Base-by-base conservation (phyloP, 2,797 vertebrate genomes). In the Allobates femoralis region DNA sequence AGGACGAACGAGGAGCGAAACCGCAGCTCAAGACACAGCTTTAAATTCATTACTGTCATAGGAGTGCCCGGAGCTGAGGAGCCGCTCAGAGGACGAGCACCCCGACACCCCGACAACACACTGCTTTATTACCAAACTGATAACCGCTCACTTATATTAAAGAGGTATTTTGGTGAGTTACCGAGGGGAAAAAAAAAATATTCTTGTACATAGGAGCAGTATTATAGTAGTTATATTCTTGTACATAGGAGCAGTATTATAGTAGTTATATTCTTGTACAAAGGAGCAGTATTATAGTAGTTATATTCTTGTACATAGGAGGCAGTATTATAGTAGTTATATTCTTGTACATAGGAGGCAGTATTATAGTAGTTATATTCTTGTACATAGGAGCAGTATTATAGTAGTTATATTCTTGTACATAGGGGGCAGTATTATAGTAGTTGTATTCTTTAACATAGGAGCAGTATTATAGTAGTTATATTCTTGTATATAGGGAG, bases 21-120 rank as follows among this genome's bases (percentile, higher is more conserved):
- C 80, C 15, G 55, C 64, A 60, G 73, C 56, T 55, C 60, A 23
- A 58, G 74, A 34, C 34, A 56, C 51, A 30, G 80, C 64, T 64
- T 64, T 74, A 79, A 73, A 84, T 79, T 56, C 76, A 73, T 87
- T 69, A 62, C 60, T 87, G 81, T 50, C 74, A 87, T 11, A 16
- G 28, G 53, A 19, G 15, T 58, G 67, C 81, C 67, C 2, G 23
- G 81, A 32, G 81, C 41, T 3, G 26, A 19, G n/a, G 30, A 34
- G 5, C 51, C 46, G 56, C 30, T 34, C 32, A 41, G 77, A n/a
- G 19, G 12, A 53, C 51, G 19, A 12, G 26, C 26, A 66, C 34
- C 79, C 14, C 12, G 30, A 34, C 19, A 53, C 53, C 34, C 55
- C 37, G 69, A 82, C 32, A 71, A 71, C 55, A 30, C 15, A 46